These are phyloP conservation scores for Polymixis flavicincta DNA, from an alignment of 2,888 invertebrate genomes.

Conservation along the genomic window DNA sequence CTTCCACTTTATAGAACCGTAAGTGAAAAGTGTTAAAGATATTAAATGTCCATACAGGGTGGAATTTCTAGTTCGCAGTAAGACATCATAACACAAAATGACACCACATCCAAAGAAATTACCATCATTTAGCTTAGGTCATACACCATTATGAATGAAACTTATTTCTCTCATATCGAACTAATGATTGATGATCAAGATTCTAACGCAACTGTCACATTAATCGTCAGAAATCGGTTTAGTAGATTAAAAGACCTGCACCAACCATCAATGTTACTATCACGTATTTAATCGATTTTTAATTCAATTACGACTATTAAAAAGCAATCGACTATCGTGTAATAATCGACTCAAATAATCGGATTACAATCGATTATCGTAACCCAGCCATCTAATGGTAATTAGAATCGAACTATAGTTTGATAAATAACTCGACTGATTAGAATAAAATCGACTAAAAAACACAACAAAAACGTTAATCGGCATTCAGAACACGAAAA, in stretches of 20 bases:
- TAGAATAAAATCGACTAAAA: constrained; percentile 46
- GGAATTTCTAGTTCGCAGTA: constrained; percentile 23
- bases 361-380: too few relatives aligned
- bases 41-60: too few relatives aligned
- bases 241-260: constrained; percentile 59
- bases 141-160: constrained; percentile 10
- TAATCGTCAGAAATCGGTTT: constrained; percentile 34
- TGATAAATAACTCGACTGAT: not conserved
- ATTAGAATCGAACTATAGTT: not conserved
- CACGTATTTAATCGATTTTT: constrained; percentile 56
- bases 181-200: constrained; percentile 13
- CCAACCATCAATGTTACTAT: constrained; percentile 52
- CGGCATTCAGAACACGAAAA: constrained; percentile 30
- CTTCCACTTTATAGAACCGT: too few relatives aligned
- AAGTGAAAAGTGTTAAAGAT: too few relatives aligned
- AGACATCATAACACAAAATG: constrained; percentile 41
- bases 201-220: constrained; percentile 27
- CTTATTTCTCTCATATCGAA: not conserved
- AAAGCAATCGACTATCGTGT: not conserved
- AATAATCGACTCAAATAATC: not conserved
- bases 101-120: constrained; percentile 16
- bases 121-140: not conserved
- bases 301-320: constrained; percentile 17
- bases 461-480: not conserved
- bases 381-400: not conserved